Evolutionary conservation across 2,113 vertebrate species (phyloP).

Genomic region (Tonatia bakeri): DNA sequence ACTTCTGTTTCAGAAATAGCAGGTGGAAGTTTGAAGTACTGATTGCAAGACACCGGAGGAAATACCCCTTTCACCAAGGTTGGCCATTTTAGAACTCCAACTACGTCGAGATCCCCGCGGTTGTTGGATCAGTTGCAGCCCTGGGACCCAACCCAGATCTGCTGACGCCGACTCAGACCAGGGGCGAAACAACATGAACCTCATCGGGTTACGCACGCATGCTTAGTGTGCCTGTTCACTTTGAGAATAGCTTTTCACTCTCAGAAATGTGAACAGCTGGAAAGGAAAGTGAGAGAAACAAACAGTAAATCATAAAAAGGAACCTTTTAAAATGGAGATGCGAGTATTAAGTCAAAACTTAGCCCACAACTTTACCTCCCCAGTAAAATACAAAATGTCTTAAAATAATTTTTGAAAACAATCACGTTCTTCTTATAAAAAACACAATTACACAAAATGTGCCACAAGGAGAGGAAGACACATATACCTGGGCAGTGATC

Average conservation of each 20-base stretch:
- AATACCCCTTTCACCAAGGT: neutral
- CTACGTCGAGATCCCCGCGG: accelerated
- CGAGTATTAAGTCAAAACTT: neutral
- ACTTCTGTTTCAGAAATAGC: neutral
- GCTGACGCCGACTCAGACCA: neutral
- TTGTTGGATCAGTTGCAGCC: neutral
- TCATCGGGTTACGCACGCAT: neutral
- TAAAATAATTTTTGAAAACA: neutral
- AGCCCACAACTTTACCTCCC: neutral
- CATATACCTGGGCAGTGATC: neutral
- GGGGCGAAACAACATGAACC: neutral
- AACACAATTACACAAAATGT: neutral
- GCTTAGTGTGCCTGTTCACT: neutral
- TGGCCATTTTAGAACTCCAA: neutral
- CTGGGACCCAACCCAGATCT: neutral
- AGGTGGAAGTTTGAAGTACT: neutral
- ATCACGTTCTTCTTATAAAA: neutral
- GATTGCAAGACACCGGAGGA: neutral
- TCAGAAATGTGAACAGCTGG: neutral
- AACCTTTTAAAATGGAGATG: neutral
- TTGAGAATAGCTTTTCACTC: neutral
- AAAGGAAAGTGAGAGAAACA: neutral
- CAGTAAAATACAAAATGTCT: neutral
- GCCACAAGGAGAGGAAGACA: neutral
- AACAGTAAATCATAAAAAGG: neutral